Evolutionary conservation across 2,797 vertebrate species (phyloP), one percentile per base, ranked within the genome.

Genomic region (Antennarius maculatus): DNA sequence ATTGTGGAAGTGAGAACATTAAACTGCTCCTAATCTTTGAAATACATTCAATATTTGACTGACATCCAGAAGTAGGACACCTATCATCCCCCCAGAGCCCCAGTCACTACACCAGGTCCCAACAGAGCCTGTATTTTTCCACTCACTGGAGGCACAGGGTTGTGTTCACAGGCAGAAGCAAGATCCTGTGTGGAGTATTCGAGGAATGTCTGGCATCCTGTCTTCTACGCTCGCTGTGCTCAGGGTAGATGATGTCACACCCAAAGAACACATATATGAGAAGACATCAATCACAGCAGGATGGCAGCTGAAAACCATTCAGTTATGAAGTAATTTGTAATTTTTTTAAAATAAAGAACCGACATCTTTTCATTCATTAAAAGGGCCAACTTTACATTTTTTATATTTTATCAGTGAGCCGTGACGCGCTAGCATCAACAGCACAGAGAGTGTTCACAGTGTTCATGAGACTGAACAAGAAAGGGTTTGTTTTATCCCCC

Each of bases 171-270:
- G 76, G 83, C 80, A 80, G 86, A 72, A 79, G 79, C 74, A 55
- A 87, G 88, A 90, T 86, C 88, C 85, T 82, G 77, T 81, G 82
- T 84, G 76, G 79, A 86, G 80, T 80, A 89, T 87, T 85, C 69
- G n/a, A 84, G 85, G 87, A 91, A 91, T 93, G 87, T 71, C 47
- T 79, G 88, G 87, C 82, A 89, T 90, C 84, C 83, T 66, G 69
- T 78, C 81, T 77, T 76, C 71, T 69, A 48, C 63, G 61, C 68
- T 15, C 69, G 15, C 77, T 68, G 74, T 76, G 61, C 78, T 81
- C 69, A 54, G 67, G 28, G 15, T 6, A 42, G 52, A 79, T 89
- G 89, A 91, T 88, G 85, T 92, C 88, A 90, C 81, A 74, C 39
- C 66, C 71, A 54, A 59, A 82, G 69, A 79, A 68, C 52, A 78